Evolutionary conservation across 2,113 vertebrate genomes (phyloP).

Genomic region (Coreoperca whiteheadi): DNA sequence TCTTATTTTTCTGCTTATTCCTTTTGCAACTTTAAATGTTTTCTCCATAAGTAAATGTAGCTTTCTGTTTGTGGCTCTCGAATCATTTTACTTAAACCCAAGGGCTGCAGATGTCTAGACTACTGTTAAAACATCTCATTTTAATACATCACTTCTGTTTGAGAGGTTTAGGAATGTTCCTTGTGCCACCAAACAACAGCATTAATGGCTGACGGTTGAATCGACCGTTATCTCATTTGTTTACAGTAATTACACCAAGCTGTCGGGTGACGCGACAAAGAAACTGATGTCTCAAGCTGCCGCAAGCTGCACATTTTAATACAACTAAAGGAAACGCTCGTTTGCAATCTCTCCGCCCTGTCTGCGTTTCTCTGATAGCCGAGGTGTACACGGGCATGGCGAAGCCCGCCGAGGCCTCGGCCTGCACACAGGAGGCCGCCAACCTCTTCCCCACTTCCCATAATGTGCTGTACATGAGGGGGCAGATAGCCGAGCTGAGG

Average conservation of each 20-base stretch:
- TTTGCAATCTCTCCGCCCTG: background rate
- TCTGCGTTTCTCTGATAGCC: constrained; percentile 79
- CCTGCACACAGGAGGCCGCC: constrained; percentile 97
- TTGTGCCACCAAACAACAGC: background rate
- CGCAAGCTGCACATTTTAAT: background rate
- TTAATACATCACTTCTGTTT: background rate
- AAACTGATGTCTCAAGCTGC: background rate
- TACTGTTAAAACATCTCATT: background rate
- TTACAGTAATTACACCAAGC: background rate
- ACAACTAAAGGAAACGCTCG: background rate
- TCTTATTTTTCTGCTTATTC: background rate
- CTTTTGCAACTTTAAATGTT: background rate
- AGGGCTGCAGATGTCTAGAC: background rate
- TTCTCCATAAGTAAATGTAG: background rate
- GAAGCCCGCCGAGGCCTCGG: constrained; percentile 94
- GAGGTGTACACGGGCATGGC: constrained; percentile 98
- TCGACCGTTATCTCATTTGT: background rate
- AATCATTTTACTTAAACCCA: background rate
- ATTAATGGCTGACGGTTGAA: background rate
- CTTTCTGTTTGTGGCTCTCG: background rate
- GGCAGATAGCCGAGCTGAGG: constrained; percentile 95
- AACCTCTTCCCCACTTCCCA: constrained; percentile 98
- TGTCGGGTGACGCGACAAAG: background rate
- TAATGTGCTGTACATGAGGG: constrained; percentile 96
- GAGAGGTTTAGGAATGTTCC: background rate